Evolutionary conservation across 2,797 vertebrate species (phyloP).

Genomic region (Pangasius mekongensis): DNA sequence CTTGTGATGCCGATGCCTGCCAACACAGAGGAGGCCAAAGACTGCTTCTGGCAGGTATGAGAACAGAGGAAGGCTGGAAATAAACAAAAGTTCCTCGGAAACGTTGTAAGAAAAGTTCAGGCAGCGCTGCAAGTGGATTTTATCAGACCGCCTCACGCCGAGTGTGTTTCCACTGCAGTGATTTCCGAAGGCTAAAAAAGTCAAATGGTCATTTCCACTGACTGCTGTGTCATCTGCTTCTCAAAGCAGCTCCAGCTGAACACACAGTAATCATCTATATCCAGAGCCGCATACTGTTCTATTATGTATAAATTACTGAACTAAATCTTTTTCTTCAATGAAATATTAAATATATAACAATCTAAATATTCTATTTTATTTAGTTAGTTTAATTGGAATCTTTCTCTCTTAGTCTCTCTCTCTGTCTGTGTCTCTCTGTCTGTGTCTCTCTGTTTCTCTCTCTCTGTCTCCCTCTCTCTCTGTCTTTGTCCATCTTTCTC

Average conservation of each 20-base stretch:
- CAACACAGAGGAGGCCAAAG: conserved; percentile 80
- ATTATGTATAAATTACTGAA: background rate
- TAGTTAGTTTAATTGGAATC: background rate
- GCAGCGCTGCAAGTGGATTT: background rate
- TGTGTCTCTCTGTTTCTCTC: background rate
- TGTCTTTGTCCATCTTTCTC: background rate
- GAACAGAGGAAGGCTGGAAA: conserved; percentile 46
- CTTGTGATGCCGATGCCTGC: conserved; percentile 91
- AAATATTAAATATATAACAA: background rate
- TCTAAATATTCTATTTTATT: background rate
- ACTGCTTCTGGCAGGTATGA: conserved; percentile 91
- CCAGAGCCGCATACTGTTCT: background rate
- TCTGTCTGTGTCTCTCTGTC: accelerated
- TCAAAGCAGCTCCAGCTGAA: background rate
- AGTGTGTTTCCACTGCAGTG: background rate
- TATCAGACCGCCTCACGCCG: background rate
- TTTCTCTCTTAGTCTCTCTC: background rate
- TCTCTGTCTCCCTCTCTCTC: background rate
- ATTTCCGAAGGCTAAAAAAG: background rate
- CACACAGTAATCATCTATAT: no score
- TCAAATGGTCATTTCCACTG: background rate
- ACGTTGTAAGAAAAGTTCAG: background rate
- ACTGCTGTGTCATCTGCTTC: background rate
- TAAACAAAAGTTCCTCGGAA: conserved; percentile 3
- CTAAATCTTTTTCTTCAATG: background rate